phyloP scores from a whole-genome alignment of 2,888 invertebrate genomes.

The Holacanthella duospinosa region DNA sequence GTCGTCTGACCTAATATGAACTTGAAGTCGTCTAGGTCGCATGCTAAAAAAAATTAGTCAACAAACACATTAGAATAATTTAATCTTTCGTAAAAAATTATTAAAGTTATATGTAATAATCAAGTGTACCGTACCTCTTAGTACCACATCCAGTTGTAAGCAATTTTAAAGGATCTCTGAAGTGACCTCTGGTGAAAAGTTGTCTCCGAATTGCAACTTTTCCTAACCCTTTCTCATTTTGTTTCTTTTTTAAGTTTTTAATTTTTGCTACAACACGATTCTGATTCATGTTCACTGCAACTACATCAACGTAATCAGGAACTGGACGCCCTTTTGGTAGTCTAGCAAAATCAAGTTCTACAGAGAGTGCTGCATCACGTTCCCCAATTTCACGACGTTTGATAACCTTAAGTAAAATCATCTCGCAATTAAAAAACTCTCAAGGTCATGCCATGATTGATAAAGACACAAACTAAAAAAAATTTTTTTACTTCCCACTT shows the following conservation, averaged over 20 bases:
- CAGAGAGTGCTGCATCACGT: neutral
- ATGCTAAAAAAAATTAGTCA: neutral
- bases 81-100: neutral
- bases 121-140: neutral
- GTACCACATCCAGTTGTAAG: slow-evolving; percentile 9
- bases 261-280: neutral
- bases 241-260: neutral
- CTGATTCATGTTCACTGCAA: neutral
- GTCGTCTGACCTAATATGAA: slow-evolving; percentile 16
- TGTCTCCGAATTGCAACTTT: neutral
- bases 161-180: neutral
- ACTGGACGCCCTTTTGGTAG: neutral
- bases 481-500: neutral
- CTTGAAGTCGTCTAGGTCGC: slow-evolving; percentile 5
- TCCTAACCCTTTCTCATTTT: neutral
- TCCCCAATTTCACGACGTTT: neutral
- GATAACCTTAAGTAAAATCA: neutral
- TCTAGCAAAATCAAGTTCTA: neutral
- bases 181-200: slow-evolving; percentile 5
- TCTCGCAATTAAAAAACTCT: neutral
- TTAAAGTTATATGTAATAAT: neutral
- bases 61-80: neutral
- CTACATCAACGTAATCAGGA: neutral
- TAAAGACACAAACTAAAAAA: neutral
- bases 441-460: neutral